Evolutionary conservation across 2,888 invertebrate species (phyloP).

Genomic region (Drosophila gaucha): DNA sequence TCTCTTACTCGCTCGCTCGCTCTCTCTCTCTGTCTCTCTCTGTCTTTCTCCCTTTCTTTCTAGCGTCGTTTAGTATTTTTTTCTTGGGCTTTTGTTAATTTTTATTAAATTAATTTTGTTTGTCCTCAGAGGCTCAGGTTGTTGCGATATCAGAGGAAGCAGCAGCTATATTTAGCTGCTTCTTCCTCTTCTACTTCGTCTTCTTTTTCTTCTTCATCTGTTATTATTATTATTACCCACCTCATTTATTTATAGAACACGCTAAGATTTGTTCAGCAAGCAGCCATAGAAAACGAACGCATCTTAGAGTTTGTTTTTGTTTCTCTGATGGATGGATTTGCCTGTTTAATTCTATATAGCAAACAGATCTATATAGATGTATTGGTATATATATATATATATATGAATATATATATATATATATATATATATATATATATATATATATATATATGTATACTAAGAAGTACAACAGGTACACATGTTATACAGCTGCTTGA

Average conservation of each 20-base stretch:
- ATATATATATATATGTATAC: neutral
- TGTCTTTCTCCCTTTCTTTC: neutral
- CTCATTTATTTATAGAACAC: conserved; percentile 66
- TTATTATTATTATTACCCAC: conserved; percentile 49
- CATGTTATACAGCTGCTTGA: conserved; percentile 40
- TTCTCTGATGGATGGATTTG: conserved; percentile 1
- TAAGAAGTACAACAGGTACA: conserved; percentile 15
- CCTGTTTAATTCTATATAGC: neutral
- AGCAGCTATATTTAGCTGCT: neutral
- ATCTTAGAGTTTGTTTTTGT: conserved; percentile 30
- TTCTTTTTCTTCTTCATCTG: neutral
- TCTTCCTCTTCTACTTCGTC: neutral
- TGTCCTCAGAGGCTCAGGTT: conserved; percentile 59
- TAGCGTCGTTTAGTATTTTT: conserved; percentile 2
- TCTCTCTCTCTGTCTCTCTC: neutral
- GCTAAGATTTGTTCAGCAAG: conserved; percentile 38
- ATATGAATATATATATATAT: conserved; percentile 4
- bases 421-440: neutral
- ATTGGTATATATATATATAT: conserved; percentile 6
- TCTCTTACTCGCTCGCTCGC: conserved; percentile 9
- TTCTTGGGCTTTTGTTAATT: conserved; percentile 38
- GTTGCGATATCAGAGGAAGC: conserved; percentile 35
- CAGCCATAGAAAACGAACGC: conserved; percentile 8
- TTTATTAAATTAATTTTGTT: conserved; percentile 60
- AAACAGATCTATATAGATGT: conserved; percentile 4